A percentile compares a stretch with the other conserved stretches of the same genome.
Conservation (phyloP, 2,888 invertebrate genomes). For the Drosophila emarginata region DNA sequence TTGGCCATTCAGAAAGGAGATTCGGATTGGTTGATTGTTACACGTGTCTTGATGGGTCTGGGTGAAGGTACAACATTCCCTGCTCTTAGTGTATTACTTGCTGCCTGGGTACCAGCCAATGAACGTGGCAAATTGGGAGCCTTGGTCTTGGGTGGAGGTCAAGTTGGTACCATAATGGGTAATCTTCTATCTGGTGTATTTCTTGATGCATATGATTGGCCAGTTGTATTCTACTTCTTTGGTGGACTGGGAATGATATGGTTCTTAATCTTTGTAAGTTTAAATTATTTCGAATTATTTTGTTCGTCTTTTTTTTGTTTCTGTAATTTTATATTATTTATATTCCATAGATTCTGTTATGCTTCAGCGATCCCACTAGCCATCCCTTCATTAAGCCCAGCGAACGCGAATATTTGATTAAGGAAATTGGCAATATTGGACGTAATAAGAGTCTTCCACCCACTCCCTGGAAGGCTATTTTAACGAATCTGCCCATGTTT, state of each 20-base stretch:
- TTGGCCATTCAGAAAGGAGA: constrained; percentile 86
- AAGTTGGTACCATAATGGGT: constrained; percentile 86
- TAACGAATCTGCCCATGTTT: constrained; percentile 88
- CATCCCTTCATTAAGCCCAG: constrained; percentile 89
- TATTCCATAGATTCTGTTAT: constrained; percentile 84
- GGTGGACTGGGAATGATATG: constrained; percentile 89
- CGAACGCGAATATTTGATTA: constrained; percentile 87
- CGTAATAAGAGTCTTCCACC: constrained; percentile 84
- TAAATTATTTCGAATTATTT: constrained; percentile 21
- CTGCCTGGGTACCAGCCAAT: constrained; percentile 91
- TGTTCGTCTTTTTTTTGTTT: too few relatives aligned
- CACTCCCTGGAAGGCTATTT: constrained; percentile 88
- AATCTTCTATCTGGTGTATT: constrained; percentile 87
- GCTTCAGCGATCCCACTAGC: constrained; percentile 87
- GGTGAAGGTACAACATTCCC: constrained; percentile 94
- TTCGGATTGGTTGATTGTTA: constrained; percentile 87
- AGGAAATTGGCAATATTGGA: constrained; percentile 85
- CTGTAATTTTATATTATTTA: background rate
- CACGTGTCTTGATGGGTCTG: constrained; percentile 91
- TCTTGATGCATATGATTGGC: constrained; percentile 88
- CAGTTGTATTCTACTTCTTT: constrained; percentile 91
- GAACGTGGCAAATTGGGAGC: constrained; percentile 91
- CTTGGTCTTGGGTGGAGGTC: constrained; percentile 90
- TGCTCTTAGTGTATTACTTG: constrained; percentile 90
- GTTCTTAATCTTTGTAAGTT: constrained; percentile 87